Percentiles rank a stretch among this genome's conserved stretches.
Conservation (phyloP, 1,140 invertebrate genomes). For the Drosophila lacertosa region DNA sequence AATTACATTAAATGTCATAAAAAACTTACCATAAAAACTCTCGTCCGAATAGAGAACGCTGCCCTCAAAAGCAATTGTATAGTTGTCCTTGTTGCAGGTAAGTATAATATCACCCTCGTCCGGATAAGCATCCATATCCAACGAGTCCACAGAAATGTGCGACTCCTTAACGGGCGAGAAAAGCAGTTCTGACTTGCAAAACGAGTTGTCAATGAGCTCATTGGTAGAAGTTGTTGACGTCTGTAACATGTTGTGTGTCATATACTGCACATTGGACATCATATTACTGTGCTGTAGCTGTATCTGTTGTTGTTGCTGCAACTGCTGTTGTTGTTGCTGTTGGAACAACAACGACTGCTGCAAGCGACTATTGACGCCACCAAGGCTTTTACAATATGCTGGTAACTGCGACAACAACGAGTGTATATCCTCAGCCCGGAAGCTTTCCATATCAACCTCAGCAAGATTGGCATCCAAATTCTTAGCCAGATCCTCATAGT, state of each 20-base stretch:
- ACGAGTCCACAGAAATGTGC: constrained; percentile 94
- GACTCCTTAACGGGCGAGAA: constrained; percentile 96
- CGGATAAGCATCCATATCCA: constrained; percentile 91
- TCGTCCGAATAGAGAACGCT: constrained; percentile 94
- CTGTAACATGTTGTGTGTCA: constrained; percentile 84
- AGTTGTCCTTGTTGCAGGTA: constrained; percentile 96
- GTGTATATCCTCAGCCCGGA: constrained; percentile 95
- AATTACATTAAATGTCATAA: not conserved
- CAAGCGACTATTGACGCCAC: constrained; percentile 69
- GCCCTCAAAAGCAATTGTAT: constrained; percentile 96
- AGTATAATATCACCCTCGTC: constrained; percentile 92
- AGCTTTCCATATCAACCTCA: constrained; percentile 97
- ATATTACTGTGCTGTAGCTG: constrained; percentile 54
- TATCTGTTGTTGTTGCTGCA: constrained; percentile 53
- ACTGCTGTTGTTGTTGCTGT: constrained; percentile 60
- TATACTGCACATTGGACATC: constrained; percentile 61
- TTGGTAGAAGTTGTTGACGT: constrained; percentile 78
- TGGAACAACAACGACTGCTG: constrained; percentile 74
- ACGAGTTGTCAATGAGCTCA: constrained; percentile 86
- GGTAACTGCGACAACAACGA: constrained; percentile 91
- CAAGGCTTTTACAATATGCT: constrained; percentile 86
- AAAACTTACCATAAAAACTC: constrained; percentile 88
- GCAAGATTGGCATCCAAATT: constrained; percentile 96
- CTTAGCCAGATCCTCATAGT: constrained; percentile 93
- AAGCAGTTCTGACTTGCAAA: constrained; percentile 94